A percentile compares a stretch with the other conserved stretches of the same genome.
These are phyloP conservation scores for Ramphastos sulfuratus DNA, from an alignment of 2,113 vertebrate species.

Conservation along the genomic window DNA sequence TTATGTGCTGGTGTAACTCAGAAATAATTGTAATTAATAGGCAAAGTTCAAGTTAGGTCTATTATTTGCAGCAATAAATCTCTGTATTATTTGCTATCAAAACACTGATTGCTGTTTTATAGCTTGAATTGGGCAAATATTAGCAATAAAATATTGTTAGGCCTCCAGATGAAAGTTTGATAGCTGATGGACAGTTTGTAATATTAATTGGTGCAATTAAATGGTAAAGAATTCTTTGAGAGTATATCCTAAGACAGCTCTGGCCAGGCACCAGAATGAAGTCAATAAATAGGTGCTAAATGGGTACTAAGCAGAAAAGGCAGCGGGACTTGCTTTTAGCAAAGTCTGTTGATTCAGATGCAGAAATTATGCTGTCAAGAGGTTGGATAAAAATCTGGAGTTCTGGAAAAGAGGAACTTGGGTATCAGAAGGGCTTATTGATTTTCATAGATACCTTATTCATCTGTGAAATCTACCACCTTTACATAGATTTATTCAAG, in stretches of 20 bases:
- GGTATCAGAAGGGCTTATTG: neutral
- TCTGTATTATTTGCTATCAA: neutral
- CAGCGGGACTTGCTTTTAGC: neutral
- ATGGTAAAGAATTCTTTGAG: neutral
- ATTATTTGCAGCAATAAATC: neutral
- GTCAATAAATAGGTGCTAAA: neutral
- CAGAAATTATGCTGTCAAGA: neutral
- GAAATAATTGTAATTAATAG: neutral
- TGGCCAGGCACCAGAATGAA: neutral
- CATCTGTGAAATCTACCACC: neutral
- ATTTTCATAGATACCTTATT: neutral
- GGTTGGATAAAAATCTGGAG: neutral
- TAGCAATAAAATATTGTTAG: neutral
- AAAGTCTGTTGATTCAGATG: neutral
- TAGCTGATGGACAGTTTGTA: neutral
- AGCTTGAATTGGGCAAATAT: neutral
- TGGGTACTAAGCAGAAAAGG: neutral
- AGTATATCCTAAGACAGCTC: neutral
- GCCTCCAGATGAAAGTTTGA: neutral
- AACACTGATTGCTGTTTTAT: neutral
- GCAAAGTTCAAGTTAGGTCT: neutral
- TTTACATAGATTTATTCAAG: neutral
- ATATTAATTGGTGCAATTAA: neutral
- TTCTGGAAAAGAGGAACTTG: neutral
- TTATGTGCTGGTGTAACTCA: fast-evolving